Evolutionary conservation across 1,140 invertebrate species (phyloP).

Genomic region (Dendrolimus punctatus): DNA sequence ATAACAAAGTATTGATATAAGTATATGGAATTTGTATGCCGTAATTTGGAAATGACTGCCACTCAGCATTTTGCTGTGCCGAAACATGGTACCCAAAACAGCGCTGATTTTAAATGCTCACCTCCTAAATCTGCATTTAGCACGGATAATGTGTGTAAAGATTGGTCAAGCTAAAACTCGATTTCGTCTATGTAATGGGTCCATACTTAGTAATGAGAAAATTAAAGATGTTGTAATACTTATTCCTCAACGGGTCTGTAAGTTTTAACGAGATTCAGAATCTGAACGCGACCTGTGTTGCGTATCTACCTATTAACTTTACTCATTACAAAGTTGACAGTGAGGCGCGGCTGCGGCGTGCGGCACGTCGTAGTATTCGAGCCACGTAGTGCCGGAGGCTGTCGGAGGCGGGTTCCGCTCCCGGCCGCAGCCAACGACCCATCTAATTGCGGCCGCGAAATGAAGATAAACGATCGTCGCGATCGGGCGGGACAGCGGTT

Average conservation of each 20-base stretch:
- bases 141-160: no score
- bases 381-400: constrained; percentile 54
- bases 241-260: constrained; percentile 19
- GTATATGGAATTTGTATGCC: no score
- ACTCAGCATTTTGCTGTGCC: no score
- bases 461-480: constrained; percentile 74
- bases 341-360: constrained; percentile 35
- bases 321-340: constrained; percentile 69
- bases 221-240: constrained; percentile 1
- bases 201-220: no score
- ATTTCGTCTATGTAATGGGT: no score
- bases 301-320: constrained; percentile 61
- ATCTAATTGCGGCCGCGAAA: constrained; percentile 77
- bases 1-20: no score
- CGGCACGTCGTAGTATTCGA: constrained; percentile 35
- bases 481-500: constrained; percentile 60
- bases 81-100: no score
- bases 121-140: no score
- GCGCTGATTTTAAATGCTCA: no score
- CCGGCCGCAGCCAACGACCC: constrained; percentile 72
- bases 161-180: no score
- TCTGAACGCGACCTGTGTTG: constrained; percentile 40
- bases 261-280: constrained; percentile 55
- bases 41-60: no score
- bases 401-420: constrained; percentile 28